Conservation (phyloP, 2,888 invertebrate species). For the Catocala fraxini region DNA sequence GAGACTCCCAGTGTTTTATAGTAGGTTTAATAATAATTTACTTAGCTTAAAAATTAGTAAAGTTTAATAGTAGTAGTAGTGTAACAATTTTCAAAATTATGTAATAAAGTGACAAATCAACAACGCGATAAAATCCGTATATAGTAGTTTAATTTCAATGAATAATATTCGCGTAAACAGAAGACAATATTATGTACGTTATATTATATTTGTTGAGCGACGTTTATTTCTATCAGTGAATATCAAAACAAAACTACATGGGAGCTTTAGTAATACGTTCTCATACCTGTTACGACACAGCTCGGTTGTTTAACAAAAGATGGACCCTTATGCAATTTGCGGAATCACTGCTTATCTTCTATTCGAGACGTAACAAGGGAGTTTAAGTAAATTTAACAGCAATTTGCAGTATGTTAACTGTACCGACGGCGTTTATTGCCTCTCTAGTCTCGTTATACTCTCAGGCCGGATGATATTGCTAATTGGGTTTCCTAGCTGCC, state of each 20-base stretch:
- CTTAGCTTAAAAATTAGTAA: no score
- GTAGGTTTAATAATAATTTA: no score
- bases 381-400: slow-evolving; percentile 79
- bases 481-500: slow-evolving; percentile 81
- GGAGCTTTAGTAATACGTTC: no score
- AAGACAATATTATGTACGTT: no score
- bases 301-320: slow-evolving; percentile 31
- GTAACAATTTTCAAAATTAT: no score
- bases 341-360: slow-evolving; percentile 59
- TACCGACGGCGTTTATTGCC: slow-evolving; percentile 71
- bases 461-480: slow-evolving; percentile 81
- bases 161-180: no score
- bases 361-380: slow-evolving; percentile 61
- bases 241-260: background rate
- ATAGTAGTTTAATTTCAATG: no score
- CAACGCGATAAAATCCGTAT: no score
- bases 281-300: slow-evolving; percentile 22
- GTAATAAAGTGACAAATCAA: no score
- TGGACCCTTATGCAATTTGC: slow-evolving; percentile 56
- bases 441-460: slow-evolving; percentile 72
- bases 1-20: no score
- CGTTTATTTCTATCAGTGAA: no score
- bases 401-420: slow-evolving; percentile 81
- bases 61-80: no score
- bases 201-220: background rate